Evolutionary conservation across 2,888 invertebrate genomes (phyloP).

Genomic region (Brachyopa scutellaris): DNA sequence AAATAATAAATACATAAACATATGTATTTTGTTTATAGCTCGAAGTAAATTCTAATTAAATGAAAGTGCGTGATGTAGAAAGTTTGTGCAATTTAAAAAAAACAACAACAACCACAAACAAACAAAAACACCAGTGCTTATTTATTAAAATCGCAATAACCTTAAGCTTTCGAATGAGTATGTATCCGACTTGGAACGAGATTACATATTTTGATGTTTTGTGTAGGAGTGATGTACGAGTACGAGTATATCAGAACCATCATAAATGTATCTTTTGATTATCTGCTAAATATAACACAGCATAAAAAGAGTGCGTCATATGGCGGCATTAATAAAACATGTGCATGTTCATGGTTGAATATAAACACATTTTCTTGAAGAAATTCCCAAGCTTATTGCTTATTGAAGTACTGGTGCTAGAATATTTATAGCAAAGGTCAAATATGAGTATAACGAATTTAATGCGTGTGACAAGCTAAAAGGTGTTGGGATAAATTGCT

Average conservation of each 20-base stretch:
- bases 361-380: background rate
- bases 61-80: background rate
- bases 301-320: background rate
- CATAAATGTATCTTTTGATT: background rate
- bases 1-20: too few relatives aligned
- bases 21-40: too few relatives aligned
- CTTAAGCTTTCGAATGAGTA: background rate
- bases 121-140: background rate
- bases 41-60: background rate
- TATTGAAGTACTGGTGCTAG: background rate
- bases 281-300: background rate
- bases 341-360: background rate
- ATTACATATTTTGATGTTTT: background rate
- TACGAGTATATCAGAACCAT: background rate
- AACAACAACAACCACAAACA: too few relatives aligned
- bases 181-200: background rate
- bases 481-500: too few relatives aligned
- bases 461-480: background rate
- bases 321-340: background rate
- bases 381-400: background rate
- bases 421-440: conserved; percentile 1
- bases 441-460: background rate
- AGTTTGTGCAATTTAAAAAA: background rate
- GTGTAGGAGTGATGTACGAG: background rate
- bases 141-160: background rate